Evolutionary conservation across 2,113 vertebrate genomes (phyloP), one percentile per base, ranked within the genome.

Genomic region (Nansenia antarctica): DNA sequence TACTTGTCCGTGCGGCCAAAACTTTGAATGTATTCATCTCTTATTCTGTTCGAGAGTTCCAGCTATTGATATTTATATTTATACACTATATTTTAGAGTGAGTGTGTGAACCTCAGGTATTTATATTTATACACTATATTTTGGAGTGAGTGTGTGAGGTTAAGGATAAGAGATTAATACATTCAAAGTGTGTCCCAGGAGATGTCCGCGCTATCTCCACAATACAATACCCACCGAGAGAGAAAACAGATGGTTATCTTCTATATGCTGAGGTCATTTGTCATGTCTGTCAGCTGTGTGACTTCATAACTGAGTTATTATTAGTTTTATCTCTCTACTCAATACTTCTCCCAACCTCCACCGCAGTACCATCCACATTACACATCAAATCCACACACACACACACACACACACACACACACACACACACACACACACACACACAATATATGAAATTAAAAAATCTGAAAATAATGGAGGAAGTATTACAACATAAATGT

Each of bases 181-280:
- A 57, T 45, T 20, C 42, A 54, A 67, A 61, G 30, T 24, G 3
- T 26, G 3, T 76, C 6, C n/a, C 30, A n/a, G 24, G 31, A 45
- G 67, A 57, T 47, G 42, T 72, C 61, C 14, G 31, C 45, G 24
- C 27, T 9, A n/a, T 74, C 74, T 59, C 12, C 30, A 29, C 11
- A 59, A 27, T 60, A 66, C 20, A 60, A 52, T 18, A 62, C 20
- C 2, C 54, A 26, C 34, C 45, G 22, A 45, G 62, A 26, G 69
- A 49, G 68, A 55, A 70, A 60, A 29, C 34, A 67, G 63, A 72
- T 77, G 49, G 59, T 57, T 66, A 71, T 67, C 74, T 45, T 45
- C 27, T 18, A 64, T 65, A 65, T 49, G 24, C 49, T 62, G 35
- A 66, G 69, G 68, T 77, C 64, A 55, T 72, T 70, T 29, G 9